Conservation (phyloP, 2,113 vertebrate genomes). For the Chloroceryle aenea region DNA sequence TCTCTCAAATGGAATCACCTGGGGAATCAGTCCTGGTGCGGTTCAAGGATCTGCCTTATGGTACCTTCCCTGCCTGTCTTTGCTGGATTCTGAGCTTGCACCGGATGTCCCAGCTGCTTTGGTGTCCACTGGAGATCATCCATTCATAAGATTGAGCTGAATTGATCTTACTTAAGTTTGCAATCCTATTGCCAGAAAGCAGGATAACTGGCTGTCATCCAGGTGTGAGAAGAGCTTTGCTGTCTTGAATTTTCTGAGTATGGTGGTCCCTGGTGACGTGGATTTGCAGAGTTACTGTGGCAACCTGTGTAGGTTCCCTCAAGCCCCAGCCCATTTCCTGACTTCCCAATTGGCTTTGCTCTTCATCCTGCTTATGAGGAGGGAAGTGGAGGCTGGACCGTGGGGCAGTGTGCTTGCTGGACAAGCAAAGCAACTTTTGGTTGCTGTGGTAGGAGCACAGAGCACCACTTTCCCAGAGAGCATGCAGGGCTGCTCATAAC, state of each 20-base stretch:
- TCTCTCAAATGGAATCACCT: background rate
- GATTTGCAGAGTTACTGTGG: slow-evolving; percentile 10
- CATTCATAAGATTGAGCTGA: background rate
- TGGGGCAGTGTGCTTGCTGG: background rate
- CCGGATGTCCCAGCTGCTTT: background rate
- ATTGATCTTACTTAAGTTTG: background rate
- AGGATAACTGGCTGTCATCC: background rate
- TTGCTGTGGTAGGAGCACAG: background rate
- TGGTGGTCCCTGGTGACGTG: background rate
- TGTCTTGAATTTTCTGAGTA: background rate
- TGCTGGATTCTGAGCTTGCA: background rate
- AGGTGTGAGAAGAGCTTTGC: slow-evolving; percentile 1
- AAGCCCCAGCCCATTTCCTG: background rate
- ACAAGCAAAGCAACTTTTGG: background rate
- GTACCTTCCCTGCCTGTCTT: background rate
- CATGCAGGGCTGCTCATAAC: background rate
- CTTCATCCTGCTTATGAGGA: background rate
- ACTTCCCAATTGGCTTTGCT: background rate
- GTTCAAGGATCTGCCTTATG: background rate
- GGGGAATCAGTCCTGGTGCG: background rate
- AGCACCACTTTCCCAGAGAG: background rate
- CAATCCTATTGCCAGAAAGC: background rate
- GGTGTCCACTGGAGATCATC: background rate
- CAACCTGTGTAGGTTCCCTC: background rate
- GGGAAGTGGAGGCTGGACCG: background rate